Conservation (phyloP, 2,113 vertebrate genomes). For the Amphilophus citrinellus region DNA sequence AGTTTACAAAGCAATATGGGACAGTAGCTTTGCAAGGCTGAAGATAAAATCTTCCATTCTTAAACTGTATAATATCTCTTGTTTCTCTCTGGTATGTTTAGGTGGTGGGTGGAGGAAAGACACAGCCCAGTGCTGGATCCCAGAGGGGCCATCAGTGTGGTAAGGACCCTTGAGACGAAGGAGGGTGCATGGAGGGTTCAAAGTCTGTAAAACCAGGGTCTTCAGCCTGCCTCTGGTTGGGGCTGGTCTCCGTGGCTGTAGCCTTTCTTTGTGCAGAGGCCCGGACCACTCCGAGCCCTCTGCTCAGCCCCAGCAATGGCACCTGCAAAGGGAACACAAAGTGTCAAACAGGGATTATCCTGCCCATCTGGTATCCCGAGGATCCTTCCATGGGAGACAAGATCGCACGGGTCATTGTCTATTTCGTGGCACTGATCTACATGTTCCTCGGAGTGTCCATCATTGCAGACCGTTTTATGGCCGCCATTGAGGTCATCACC, state of each 20-base stretch:
- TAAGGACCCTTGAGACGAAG: constrained; percentile 79
- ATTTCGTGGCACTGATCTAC: constrained; percentile 98
- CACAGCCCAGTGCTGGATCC: constrained; percentile 83
- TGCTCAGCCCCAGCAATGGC: constrained; percentile 83
- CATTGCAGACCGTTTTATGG: constrained; percentile 99
- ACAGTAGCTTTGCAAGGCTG: neutral
- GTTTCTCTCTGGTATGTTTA: constrained; percentile 61
- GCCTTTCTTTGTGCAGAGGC: constrained; percentile 90
- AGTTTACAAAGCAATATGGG: neutral
- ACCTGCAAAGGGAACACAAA: constrained; percentile 89
- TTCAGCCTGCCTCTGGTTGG: constrained; percentile 93
- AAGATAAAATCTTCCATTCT: neutral
- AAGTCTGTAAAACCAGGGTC: constrained; percentile 87
- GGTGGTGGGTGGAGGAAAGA: constrained; percentile 69
- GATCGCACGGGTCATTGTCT: constrained; percentile 98
- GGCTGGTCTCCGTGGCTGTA: constrained; percentile 89
- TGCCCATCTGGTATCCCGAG: constrained; percentile 99
- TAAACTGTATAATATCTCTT: constrained; percentile 5
- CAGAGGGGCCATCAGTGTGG: constrained; percentile 74
- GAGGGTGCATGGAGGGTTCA: constrained; percentile 96
- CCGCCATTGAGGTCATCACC: constrained; percentile 98
- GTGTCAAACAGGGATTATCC: constrained; percentile 93
- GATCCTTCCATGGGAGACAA: constrained; percentile 99
- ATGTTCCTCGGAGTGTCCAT: constrained; percentile 99
- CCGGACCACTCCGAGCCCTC: constrained; percentile 84